Evolutionary conservation across 2,797 vertebrate species (phyloP).

Genomic region (Adrianichthys oophorus): DNA sequence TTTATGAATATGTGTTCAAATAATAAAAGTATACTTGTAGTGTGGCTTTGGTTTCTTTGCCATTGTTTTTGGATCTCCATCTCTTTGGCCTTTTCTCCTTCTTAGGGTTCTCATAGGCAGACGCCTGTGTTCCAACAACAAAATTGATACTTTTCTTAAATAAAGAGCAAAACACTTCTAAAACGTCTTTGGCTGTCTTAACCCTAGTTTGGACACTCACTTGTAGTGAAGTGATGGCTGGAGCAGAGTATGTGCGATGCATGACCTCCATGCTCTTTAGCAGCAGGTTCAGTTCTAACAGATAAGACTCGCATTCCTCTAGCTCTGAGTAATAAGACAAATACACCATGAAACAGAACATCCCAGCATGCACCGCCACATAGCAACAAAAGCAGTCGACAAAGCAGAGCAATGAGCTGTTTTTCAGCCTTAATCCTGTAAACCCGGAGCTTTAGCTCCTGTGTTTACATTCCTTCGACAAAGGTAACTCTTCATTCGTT

Average conservation of each 20-base stretch:
- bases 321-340: constrained; percentile 78
- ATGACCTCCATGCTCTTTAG: constrained; percentile 95
- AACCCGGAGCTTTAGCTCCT: no score
- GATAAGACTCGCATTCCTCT: constrained; percentile 86
- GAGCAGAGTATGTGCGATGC: constrained; percentile 89
- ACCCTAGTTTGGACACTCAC: constrained; percentile 60
- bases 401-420: not conserved
- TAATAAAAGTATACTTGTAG: constrained; percentile 76
- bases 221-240: constrained; percentile 90
- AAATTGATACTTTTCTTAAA: not conserved
- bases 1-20: not conserved
- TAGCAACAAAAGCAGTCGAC: not conserved
- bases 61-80: constrained; percentile 88
- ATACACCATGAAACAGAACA: constrained; percentile 1
- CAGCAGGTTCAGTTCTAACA: constrained; percentile 92
- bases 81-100: constrained; percentile 92
- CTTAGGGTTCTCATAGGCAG: constrained; percentile 88
- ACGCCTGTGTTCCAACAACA: constrained; percentile 67
- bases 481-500: no score
- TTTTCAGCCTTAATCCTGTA: no score
- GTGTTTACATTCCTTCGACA: no score
- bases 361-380: not conserved
- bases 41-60: constrained; percentile 87
- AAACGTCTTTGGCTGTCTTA: not conserved
- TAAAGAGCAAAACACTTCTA: not conserved